Evolutionary conservation across 2,888 invertebrate species (phyloP).

Genomic region (Odiellus spinosus): DNA sequence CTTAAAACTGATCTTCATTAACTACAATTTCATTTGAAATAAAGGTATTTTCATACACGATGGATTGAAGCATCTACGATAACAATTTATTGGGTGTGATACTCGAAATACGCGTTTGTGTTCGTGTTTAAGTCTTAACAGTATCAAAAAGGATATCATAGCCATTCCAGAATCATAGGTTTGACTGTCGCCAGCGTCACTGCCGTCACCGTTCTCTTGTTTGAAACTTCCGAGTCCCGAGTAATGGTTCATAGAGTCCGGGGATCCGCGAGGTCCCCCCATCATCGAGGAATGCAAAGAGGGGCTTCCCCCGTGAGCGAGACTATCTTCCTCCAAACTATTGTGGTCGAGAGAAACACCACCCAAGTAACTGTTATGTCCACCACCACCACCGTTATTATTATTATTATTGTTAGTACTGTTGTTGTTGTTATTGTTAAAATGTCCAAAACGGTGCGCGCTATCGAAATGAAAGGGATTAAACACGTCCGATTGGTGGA

Average conservation of each 20-base stretch:
- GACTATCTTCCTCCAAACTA: background rate
- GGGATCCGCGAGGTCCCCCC: conserved; percentile 14
- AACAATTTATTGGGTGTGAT: no score
- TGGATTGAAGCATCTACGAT: no score
- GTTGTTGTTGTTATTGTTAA: no score
- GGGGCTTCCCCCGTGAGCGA: background rate
- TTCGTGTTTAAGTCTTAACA: no score
- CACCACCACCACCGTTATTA: no score
- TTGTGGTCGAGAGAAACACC: background rate
- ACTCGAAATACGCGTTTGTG: no score
- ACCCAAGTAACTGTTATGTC: no score
- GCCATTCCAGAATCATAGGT: conserved; percentile 82
- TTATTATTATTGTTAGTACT: no score
- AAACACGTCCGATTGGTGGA: conserved; percentile 86
- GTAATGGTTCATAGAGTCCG: conserved; percentile 15
- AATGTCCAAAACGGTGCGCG: background rate
- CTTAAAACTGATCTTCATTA: no score
- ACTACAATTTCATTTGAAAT: no score
- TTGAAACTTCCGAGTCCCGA: conserved; percentile 13
- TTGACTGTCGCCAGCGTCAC: conserved; percentile 53
- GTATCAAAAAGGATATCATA: conserved; percentile 91
- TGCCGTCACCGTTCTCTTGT: conserved; percentile 52
- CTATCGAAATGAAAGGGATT: conserved; percentile 40
- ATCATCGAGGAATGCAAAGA: conserved; percentile 11
- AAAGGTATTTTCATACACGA: no score